Evolutionary conservation across 1,140 invertebrate species (phyloP), one percentile per base, ranked within the genome.

Genomic region (Papilio dardanus): DNA sequence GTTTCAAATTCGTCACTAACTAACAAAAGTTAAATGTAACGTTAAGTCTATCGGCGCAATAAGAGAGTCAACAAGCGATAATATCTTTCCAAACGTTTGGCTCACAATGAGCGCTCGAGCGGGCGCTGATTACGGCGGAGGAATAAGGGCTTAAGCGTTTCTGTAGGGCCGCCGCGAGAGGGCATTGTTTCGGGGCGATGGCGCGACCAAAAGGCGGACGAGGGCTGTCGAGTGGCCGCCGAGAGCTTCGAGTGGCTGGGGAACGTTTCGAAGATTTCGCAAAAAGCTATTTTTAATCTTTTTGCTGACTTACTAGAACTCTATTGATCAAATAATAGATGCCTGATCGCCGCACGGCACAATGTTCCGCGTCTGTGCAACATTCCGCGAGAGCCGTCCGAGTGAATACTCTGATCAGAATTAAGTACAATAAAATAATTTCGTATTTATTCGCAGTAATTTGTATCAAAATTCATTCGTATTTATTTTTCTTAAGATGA

Each of bases 141-240:
- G 35, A 50, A 28, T 67, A 68, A 68, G 66, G 68, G 28, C 40
- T 50, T 50, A 50, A 73, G 31, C 66, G 42, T 46, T 80, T 78
- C 68, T 69, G 71, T 74, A 62, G 46, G 74, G 76, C 50, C 54
- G 77, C 37, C 69, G 75, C 75, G 76, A 74, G 78, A 71, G 71
- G 58, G 75, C 79, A 85, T 87, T 88, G 85, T 88, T 85, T 81
- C 79, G 77, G 76, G 46, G 79, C 76, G 81, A 81, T 78, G 78
- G 82, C 76, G 68, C 75, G 79, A 76, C 76, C 82, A 82, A 87
- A 83, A 86, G 79, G 75, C 76, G 68, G 75, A 40, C 50, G 79
- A 84, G 81, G 71, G 76, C 78, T 76, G 74, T 86, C 78, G 83
- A 86, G 82, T 82, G 82, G 83, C 80, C 75, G 81, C 71, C 77